These are phyloP conservation scores for Onychostruthus taczanowskii DNA, from an alignment of 2,113 vertebrate species.

Conservation along the genomic window DNA sequence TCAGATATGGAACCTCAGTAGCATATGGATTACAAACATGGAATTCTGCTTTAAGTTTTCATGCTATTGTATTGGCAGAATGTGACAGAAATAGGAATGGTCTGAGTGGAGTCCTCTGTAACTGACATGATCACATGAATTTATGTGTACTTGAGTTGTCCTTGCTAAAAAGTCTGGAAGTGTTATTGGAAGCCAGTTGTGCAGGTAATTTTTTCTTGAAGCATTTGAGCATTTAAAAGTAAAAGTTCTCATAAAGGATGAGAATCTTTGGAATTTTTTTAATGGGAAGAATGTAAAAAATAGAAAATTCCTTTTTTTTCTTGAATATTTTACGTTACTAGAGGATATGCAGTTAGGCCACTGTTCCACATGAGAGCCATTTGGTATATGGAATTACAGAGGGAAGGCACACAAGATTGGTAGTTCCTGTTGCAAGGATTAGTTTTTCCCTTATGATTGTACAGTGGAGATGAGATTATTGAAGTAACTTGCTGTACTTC, in stretches of 20 bases:
- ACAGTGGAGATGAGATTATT: neutral
- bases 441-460: neutral
- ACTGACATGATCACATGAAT: accelerated
- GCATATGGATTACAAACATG: accelerated
- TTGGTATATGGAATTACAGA: neutral
- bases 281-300: neutral
- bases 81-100: neutral
- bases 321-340: neutral
- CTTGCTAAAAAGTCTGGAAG: neutral
- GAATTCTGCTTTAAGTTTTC: neutral
- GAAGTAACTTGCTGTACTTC: neutral
- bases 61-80: neutral
- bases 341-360: neutral
- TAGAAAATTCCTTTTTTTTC: neutral
- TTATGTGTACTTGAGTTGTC: neutral
- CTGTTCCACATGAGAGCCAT: neutral
- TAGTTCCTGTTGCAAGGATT: neutral
- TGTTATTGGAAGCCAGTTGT: neutral
- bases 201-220: neutral
- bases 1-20: neutral
- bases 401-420: neutral
- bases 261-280: neutral
- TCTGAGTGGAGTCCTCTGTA: neutral
- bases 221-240: neutral
- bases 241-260: neutral